These are phyloP conservation scores for Gyps fulvus DNA, from an alignment of 2,113 vertebrate species.

Conservation along the genomic window DNA sequence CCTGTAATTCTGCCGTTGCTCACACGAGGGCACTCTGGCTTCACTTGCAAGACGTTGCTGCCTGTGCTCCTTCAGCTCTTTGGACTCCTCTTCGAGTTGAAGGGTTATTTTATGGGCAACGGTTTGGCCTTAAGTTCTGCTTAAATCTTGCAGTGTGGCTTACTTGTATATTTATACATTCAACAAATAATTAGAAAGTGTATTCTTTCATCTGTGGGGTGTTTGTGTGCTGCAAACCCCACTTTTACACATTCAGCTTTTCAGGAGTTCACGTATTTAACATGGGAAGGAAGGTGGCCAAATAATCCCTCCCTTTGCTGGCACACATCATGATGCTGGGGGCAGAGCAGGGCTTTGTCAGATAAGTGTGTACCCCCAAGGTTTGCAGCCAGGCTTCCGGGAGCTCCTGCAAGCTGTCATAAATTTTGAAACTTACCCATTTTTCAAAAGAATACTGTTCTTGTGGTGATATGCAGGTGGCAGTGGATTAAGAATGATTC, in stretches of 20 bases:
- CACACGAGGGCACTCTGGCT: conserved; percentile 63
- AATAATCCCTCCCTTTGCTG: neutral
- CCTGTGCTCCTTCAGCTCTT: neutral
- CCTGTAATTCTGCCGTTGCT: neutral
- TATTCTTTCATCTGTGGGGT: neutral
- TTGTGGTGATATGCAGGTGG: neutral
- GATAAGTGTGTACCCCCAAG: accelerated
- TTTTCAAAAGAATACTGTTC: neutral
- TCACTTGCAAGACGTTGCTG: neutral
- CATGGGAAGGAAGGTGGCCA: neutral
- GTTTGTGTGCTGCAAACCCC: neutral
- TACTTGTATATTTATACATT: neutral
- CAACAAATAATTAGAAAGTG: neutral
- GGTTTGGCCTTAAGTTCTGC: neutral
- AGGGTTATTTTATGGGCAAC: accelerated
- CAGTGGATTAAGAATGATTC: neutral
- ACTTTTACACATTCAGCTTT: neutral
- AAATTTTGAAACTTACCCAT: neutral
- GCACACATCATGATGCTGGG: neutral
- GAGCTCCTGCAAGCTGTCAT: neutral
- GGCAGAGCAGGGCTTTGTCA: neutral
- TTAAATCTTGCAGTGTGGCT: neutral
- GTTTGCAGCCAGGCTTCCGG: neutral
- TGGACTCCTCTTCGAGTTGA: neutral
- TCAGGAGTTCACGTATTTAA: neutral